Base-by-base conservation (phyloP, 2,888 invertebrate genomes). In the Erannis defoliaria region DNA sequence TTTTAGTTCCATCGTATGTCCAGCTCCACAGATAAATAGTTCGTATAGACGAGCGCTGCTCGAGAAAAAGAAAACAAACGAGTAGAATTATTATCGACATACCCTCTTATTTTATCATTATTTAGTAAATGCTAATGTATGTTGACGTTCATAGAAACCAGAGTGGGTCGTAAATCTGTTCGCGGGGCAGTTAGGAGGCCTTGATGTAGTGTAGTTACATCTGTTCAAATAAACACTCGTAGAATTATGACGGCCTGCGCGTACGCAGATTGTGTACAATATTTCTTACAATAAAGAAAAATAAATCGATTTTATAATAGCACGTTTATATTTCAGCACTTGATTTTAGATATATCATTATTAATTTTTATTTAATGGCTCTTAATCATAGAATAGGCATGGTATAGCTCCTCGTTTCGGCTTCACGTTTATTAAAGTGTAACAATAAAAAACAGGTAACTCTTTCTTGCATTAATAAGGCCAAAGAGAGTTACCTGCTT, bases 131-230 rank as follows among this genome's bases (percentile, higher is more conserved):
- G 69, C 73, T 86, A 88, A 89, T 80, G 85, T 83, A 84, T 83
- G 83, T 84, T 80, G 88, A 86, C 84, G 85, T 81, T 77, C 86
- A 84, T 68, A 81, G 77, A 80, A 84, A 86, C 82, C 88, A 88
- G 88, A 85, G 76, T 70, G 74, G 56, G 56, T 63, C 67, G 77
- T 88, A 81, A 80, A 80, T 82, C 86, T 71, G 78, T 90, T 87
- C 69, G 66, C 76, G 70, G 72, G 78, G 57, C 71, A 72, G 76
- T 84, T 81, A 68, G 49, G 58, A 49, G 65, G 62, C 71, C 71
- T 69, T 72, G 74, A 76, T 77, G 66, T 67, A 77, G 75, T 68
- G 64, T 63, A 58, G 29, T 67, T 74, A 76, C 86, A 83, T 81
- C 84, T 86, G 86, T 77, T 72, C 76, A 85, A 88, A 86, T 80